A percentile compares a stretch with the other conserved stretches of the same genome.
These are phyloP conservation scores for Athene cunicularia DNA, from an alignment of 2,113 vertebrate genomes.

Conservation along the genomic window DNA sequence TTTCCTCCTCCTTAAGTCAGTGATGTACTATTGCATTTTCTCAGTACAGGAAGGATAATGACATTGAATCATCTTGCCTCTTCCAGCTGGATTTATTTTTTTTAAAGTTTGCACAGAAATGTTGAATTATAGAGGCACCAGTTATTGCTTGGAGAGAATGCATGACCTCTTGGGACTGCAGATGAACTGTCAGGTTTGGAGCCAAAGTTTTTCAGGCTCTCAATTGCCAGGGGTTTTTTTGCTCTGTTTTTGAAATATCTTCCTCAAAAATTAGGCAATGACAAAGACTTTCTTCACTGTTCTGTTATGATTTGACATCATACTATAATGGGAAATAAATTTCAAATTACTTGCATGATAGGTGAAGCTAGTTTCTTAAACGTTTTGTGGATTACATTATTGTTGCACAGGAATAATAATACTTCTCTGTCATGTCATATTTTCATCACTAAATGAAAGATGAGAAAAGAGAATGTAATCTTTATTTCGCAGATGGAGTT, in stretches of 20 bases:
- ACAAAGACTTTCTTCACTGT: not conserved
- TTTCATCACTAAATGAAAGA: not conserved
- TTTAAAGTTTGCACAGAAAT: not conserved
- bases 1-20: not conserved
- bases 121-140: not conserved
- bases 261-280: not conserved
- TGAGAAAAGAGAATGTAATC: not conserved
- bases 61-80: conserved; percentile 19
- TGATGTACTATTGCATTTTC: not conserved
- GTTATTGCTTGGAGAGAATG: conserved; percentile 26
- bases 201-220: conserved; percentile 24
- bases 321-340: not conserved
- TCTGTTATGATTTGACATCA: not conserved
- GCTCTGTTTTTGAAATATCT: not conserved
- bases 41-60: not conserved
- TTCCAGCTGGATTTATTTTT: not conserved
- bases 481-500: not conserved
- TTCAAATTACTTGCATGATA: not conserved
- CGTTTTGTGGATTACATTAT: not conserved
- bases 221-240: not conserved
- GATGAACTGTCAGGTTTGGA: conserved; percentile 17
- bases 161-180: conserved; percentile 13
- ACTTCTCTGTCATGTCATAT: not conserved
- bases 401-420: not conserved
- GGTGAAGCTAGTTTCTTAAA: not conserved